Conservation (phyloP, 2,113 vertebrate species). For the Ardeotis arabs region DNA sequence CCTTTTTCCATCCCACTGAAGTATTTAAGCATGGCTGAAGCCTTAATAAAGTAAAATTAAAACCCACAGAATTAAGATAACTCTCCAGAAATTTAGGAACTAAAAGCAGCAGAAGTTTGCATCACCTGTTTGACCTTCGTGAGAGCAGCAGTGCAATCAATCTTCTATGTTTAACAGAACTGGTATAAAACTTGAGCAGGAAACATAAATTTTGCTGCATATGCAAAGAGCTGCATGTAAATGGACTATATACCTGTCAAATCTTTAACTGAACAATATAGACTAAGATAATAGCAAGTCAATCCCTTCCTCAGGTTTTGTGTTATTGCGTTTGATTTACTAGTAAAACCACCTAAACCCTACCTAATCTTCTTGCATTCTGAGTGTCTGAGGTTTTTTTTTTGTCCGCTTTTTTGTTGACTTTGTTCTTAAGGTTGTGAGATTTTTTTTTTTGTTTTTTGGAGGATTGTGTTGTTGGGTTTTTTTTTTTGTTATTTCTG, state of each 20-base stretch:
- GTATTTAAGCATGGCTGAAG: not conserved
- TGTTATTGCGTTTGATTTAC: constrained; percentile 9
- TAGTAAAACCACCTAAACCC: not conserved
- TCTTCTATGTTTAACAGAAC: constrained; percentile 24
- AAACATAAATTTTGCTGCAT: constrained; percentile 33
- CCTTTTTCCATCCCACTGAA: not conserved
- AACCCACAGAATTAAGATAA: not conserved
- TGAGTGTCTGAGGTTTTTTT: not conserved
- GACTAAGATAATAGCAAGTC: constrained; percentile 1
- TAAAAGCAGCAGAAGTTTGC: not conserved
- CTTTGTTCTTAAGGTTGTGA: not conserved
- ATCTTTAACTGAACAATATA: constrained; percentile 2
- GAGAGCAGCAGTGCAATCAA: not conserved
- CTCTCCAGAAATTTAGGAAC: not conserved
- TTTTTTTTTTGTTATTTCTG: not conserved
- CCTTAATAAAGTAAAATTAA: not conserved
- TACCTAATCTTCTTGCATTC: not conserved
- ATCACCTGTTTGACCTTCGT: constrained; percentile 14
- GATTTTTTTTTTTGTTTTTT: not conserved
- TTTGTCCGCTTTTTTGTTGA: not conserved
- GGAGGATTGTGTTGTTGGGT: fast-evolving
- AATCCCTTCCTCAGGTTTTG: not conserved
- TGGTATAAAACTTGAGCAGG: constrained; percentile 18
- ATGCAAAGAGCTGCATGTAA: constrained; percentile 20
- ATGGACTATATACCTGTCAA: constrained; percentile 2